Conservation (phyloP, 2,888 invertebrate species). For the Aphodius sticticus region DNA sequence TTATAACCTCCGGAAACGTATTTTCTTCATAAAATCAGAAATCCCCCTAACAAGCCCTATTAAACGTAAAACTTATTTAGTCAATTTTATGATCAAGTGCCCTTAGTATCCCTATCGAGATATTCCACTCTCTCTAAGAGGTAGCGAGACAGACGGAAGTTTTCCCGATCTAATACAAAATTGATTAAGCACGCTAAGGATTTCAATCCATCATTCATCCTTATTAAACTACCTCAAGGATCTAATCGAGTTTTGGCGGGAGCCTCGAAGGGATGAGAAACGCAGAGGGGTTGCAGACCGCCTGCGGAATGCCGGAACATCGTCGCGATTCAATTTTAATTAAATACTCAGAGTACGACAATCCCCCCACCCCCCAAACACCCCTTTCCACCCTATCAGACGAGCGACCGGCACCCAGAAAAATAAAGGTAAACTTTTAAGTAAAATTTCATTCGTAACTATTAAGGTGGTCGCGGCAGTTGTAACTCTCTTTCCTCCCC, state of each 20-base stretch:
- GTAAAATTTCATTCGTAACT: not conserved
- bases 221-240: constrained; percentile 4
- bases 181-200: not conserved
- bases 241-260: not conserved
- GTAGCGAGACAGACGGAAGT: not conserved
- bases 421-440: not conserved
- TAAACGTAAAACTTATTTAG: not conserved
- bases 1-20: too few species aligned
- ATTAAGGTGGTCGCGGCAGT: not conserved
- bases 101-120: not conserved
- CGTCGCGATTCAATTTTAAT: constrained; percentile 4
- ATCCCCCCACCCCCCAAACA: not conserved
- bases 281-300: not conserved
- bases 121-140: not conserved
- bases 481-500: not conserved
- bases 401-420: not conserved
- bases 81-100: not conserved
- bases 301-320: constrained; percentile 4
- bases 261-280: not conserved
- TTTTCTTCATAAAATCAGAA: too few species aligned
- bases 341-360: constrained; percentile 4
- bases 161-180: constrained; percentile 4
- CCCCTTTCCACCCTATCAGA: not conserved
- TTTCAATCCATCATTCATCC: constrained; percentile 4
- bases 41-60: too few species aligned